Base-by-base conservation (phyloP, 2,797 vertebrate genomes). In the Fundulus diaphanus region DNA sequence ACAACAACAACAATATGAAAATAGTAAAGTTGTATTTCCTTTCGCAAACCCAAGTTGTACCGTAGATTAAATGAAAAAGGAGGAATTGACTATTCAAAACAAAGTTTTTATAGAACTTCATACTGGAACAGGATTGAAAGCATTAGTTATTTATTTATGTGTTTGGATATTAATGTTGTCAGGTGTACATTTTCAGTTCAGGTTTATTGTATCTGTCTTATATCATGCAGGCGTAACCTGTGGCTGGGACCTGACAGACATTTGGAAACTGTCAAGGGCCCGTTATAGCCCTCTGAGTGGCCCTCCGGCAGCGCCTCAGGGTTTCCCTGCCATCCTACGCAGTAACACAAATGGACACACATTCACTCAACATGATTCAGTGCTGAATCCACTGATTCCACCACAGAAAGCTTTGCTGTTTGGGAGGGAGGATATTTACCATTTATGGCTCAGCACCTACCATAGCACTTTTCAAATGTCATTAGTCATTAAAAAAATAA, bases 381-480 rank as follows among this genome's bases (percentile, higher is more conserved):
- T 74, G 80, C 78, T 70, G 82, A 71, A 83, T 78, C 72, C 8
- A 74, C 86, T 86, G 84, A 75, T 82, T 51, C 79, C 81, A 84
- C 88, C 82, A 74, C 79, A 65, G 85, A 29, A 70, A 78, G 70
- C 65, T 70, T 66, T 54, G 22, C 57, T 48, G 67, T 29, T 52
- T 70, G 37, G 68, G 61, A 27, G 56, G 72, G 71, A 76, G 57
- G 61, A 73, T 70, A 82, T 85, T 88, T 80, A 48, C 79, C 84
- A 82, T 82, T 74, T 75, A 42, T 81, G 86, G 27, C 76, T 82
- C 68, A 44, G 73, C 76, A 72, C 66, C 77, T 76, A 87, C 77
- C 77, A 59, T 31, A 83, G 85, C 81, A 80, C 80, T 89, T 90
- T 86, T 84, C 81, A 90, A 88, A 92, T 87, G 86, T 81, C 83